Evolutionary conservation across 1,140 invertebrate genomes (phyloP).

Genomic region (Eulimnadia texana): DNA sequence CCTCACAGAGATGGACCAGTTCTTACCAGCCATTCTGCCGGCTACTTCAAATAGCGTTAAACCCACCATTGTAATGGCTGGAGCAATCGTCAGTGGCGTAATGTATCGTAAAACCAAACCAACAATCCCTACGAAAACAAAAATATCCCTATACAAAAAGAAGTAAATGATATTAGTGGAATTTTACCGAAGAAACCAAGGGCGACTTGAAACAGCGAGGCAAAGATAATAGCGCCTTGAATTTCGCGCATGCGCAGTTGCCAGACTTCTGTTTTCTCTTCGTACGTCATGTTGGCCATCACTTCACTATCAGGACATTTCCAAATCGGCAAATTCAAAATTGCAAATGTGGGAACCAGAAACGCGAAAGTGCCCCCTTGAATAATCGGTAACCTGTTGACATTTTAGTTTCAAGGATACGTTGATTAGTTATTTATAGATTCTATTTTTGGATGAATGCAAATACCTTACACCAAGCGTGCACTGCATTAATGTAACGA

Average conservation of each 20-base stretch:
- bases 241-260: conserved; percentile 62
- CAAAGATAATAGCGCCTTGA: conserved; percentile 69
- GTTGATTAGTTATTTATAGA: too few species aligned
- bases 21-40: conserved; percentile 24
- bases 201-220: conserved; percentile 59
- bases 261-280: conserved; percentile 51
- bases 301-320: conserved; percentile 46
- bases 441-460: not conserved
- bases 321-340: conserved; percentile 59
- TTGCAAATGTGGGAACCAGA: conserved; percentile 66
- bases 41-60: conserved; percentile 29
- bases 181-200: conserved; percentile 47
- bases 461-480: conserved; percentile 71
- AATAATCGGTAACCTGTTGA: conserved; percentile 45
- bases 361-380: conserved; percentile 75
- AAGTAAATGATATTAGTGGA: not conserved
- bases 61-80: conserved; percentile 32
- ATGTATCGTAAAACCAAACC: conserved; percentile 30
- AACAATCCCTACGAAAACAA: conserved; percentile 17
- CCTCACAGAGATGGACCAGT: conserved; percentile 31
- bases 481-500: conserved; percentile 64
- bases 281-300: conserved; percentile 39
- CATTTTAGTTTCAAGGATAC: not conserved
- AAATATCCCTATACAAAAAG: too few species aligned
- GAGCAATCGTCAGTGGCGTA: conserved; percentile 33